Evolutionary conservation across 2,888 invertebrate genomes (phyloP).

Genomic region (Unio delphinus): DNA sequence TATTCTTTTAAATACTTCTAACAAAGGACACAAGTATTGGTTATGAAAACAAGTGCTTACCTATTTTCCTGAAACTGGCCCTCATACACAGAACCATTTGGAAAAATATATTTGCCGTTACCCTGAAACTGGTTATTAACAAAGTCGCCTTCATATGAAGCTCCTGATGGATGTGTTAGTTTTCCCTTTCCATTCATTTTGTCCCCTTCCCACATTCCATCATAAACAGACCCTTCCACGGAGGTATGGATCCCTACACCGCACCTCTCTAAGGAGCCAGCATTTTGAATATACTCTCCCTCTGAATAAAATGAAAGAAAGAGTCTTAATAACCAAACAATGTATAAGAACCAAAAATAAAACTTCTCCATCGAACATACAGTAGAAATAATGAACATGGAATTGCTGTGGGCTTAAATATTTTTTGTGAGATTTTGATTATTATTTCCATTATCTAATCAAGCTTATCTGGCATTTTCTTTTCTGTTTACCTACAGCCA

Average conservation of each 20-base stretch:
- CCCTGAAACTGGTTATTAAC: constrained; percentile 69
- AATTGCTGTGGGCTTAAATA: too few relatives aligned
- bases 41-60: constrained; percentile 31
- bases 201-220: constrained; percentile 65
- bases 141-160: constrained; percentile 67
- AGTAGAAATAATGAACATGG: too few relatives aligned
- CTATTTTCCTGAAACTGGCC: constrained; percentile 69
- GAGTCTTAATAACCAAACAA: too few relatives aligned
- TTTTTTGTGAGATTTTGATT: too few relatives aligned
- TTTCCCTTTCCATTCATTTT: constrained; percentile 69
- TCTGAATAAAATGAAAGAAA: constrained; percentile 44
- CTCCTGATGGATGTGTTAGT: constrained; percentile 60
- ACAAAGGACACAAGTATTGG: too few relatives aligned
- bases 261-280: constrained; percentile 60
- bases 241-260: constrained; percentile 64
- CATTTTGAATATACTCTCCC: constrained; percentile 60
- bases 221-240: constrained; percentile 61
- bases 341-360: too few relatives aligned
- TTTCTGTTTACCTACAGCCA: too few relatives aligned
- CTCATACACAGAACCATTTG: constrained; percentile 67
- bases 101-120: constrained; percentile 66
- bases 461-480: too few relatives aligned
- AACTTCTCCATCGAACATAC: too few relatives aligned
- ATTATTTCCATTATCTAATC: too few relatives aligned
- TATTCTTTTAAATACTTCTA: too few relatives aligned